These are phyloP conservation scores for Glomeris maerens DNA, from an alignment of 1,140 invertebrate genomes.

Conservation along the genomic window DNA sequence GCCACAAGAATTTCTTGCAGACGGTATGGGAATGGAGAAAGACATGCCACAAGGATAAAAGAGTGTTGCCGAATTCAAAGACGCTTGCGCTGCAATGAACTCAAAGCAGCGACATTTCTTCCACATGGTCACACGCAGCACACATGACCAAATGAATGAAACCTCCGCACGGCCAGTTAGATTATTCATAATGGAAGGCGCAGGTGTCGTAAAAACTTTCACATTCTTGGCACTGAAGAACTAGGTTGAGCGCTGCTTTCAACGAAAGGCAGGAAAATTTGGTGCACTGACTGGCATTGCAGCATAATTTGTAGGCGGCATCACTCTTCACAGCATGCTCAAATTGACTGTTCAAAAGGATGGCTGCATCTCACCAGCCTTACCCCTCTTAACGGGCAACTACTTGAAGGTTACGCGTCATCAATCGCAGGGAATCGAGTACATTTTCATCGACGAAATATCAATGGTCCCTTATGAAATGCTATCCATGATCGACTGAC, in stretches of 20 bases:
- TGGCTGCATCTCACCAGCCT: no score
- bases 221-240: slow-evolving; percentile 24
- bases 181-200: slow-evolving; percentile 20
- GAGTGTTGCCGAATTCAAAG: no score
- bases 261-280: slow-evolving; percentile 27
- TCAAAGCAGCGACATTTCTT: no score
- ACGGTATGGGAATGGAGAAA: no score
- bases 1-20: no score
- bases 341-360: slow-evolving; percentile 28
- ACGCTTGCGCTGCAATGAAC: no score
- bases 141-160: no score
- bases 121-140: no score
- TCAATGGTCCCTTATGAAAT: slow-evolving; percentile 21
- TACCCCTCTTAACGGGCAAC: no score
- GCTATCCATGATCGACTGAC: slow-evolving; percentile 28
- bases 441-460: slow-evolving; percentile 32
- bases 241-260: no score
- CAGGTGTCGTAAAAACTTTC: slow-evolving; percentile 26
- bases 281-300: slow-evolving; percentile 25
- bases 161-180: slow-evolving; percentile 10
- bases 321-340: slow-evolving; percentile 22
- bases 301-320: slow-evolving; percentile 22
- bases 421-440: slow-evolving; percentile 27
- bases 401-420: slow-evolving; percentile 24
- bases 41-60: no score